Evolutionary conservation across 1,140 invertebrate genomes (phyloP), one percentile per base, ranked within the genome.

Genomic region (Procambarus clarkii): DNA sequence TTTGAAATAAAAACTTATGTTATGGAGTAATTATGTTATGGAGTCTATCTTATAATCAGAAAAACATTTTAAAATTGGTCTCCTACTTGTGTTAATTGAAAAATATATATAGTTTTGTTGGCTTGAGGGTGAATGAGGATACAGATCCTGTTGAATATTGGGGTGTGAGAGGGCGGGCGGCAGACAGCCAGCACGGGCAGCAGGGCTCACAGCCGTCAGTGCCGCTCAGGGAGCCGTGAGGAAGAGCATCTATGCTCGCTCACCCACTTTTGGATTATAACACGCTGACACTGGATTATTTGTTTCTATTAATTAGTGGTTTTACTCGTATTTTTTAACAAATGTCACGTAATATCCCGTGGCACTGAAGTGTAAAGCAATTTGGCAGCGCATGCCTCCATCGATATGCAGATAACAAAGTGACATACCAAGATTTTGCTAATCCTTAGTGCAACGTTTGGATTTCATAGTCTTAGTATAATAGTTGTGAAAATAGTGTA

Each of bases 161-260:
- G 24, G 1, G 24, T 74, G 50, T 9, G 50, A 34, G 7, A 24
- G 5, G 24, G 69, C 48, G 50, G 48, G 48, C 18, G 21, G 48
- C 79, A 81, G 79, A 81, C 79, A n/a, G 79, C 79, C 21, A 58
- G 8, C 8, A 15, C 48, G 9, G 34, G 54, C n/a, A 81, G 79
- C 79, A 81, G 18, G 24, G 34, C 18, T 5, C 80, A 18, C n/a
- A 48, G 8, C 80, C 15, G 13, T 71, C 85, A 86, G 85, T 86
- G 85, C 85, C 85, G 85, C 85, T 86, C 85, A 78, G 85, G 78
- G 85, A 86, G 85, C 85, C 54, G 85, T 86, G 58, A 74, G 71
- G 85, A 54, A 54, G 85, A 76, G 54, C 74, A 48, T 48, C 24
- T 86, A 54, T 60, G n/a, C 85, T 48, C 74, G 74, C 50, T 86